These are phyloP conservation scores for Hypotaenidia okinawae DNA, from an alignment of 2,797 vertebrate genomes.

Conservation along the genomic window DNA sequence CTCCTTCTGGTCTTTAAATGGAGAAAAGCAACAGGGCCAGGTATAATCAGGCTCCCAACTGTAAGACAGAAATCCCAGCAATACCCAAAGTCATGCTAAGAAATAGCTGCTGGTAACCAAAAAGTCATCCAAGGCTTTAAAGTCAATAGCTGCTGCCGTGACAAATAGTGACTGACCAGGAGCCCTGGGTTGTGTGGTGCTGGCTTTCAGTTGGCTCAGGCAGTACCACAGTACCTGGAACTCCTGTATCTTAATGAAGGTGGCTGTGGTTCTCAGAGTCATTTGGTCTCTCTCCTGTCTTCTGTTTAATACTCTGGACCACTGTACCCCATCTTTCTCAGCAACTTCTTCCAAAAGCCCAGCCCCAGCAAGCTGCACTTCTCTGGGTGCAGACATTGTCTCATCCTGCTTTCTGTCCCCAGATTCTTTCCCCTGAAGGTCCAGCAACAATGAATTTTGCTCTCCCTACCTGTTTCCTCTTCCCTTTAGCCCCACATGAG, in stretches of 20 bases:
- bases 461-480: background rate
- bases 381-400: background rate
- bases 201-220: background rate
- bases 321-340: background rate
- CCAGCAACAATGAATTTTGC: background rate
- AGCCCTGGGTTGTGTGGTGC: fast-evolving
- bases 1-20: background rate
- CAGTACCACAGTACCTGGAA: background rate
- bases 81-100: background rate
- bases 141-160: background rate
- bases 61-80: background rate
- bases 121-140: background rate
- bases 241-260: background rate
- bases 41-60: background rate
- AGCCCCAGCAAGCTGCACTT: background rate
- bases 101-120: background rate
- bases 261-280: background rate
- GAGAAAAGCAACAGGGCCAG: background rate
- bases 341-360: background rate
- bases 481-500: background rate
- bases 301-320: background rate
- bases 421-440: background rate
- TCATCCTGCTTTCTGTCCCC: background rate
- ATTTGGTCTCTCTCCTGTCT: background rate
- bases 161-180: background rate